Percentiles rank a stretch among this genome's conserved stretches.
Conservation (phyloP, 2,113 vertebrate genomes). For the Hiodon alosoides region DNA sequence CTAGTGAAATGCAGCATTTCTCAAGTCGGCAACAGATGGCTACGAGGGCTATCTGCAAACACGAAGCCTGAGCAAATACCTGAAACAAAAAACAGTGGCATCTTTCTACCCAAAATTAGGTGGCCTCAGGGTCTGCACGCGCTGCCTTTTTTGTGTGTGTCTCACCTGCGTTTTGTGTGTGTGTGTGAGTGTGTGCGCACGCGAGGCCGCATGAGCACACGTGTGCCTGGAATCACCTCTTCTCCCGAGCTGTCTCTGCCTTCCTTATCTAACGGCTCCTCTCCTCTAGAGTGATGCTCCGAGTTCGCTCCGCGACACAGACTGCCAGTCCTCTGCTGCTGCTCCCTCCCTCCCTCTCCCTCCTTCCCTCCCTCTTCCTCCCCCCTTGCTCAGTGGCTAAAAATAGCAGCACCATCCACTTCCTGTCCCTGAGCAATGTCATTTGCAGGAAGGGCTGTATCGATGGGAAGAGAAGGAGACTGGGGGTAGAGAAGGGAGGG, state of each 20-base stretch:
- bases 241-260: conserved; percentile 21
- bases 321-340: conserved; percentile 50
- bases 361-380: conserved; percentile 33
- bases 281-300: conserved; percentile 10
- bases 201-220: conserved; percentile 4
- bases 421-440: conserved; percentile 50
- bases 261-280: conserved; percentile 10
- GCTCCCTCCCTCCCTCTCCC: conserved; percentile 31
- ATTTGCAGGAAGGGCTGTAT: conserved; percentile 36
- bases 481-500: conserved; percentile 21
- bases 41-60: not conserved
- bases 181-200: conserved; percentile 15
- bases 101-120: too few relatives aligned
- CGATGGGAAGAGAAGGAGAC: conserved; percentile 39
- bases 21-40: not conserved
- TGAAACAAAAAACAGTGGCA: not conserved
- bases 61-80: not conserved
- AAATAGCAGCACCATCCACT: conserved; percentile 64
- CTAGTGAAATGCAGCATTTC: not conserved
- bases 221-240: not conserved
- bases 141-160: conserved; percentile 7
- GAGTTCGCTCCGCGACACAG: conserved; percentile 26
- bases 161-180: conserved; percentile 45
- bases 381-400: conserved; percentile 60
- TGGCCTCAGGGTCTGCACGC: too few relatives aligned